These are phyloP conservation scores for Metalampra italica DNA, from an alignment of 2,888 invertebrate genomes.

Conservation along the genomic window DNA sequence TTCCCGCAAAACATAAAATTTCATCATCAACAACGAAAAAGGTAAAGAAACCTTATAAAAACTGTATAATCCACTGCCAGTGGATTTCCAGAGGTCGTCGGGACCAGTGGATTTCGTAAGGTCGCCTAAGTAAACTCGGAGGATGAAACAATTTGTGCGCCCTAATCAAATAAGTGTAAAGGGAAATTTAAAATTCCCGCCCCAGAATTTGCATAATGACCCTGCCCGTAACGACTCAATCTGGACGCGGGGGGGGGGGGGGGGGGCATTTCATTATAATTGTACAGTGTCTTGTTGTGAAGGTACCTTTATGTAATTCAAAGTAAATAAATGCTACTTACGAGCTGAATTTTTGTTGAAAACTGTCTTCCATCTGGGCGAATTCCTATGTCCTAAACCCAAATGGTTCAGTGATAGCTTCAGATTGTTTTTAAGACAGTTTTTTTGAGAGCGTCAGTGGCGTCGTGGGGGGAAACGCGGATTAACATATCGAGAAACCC, in stretches of 20 bases:
- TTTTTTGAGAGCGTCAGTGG: too few relatives aligned
- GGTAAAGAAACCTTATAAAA: constrained; percentile 24
- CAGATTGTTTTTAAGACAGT: too few relatives aligned
- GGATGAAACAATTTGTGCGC: constrained; percentile 61
- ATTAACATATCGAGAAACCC: too few relatives aligned
- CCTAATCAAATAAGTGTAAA: constrained; percentile 65
- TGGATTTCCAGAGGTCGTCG: constrained; percentile 8
- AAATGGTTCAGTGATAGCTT: too few relatives aligned
- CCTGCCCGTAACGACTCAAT: constrained; percentile 51
- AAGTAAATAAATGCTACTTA: too few relatives aligned
- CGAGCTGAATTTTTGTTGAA: too few relatives aligned
- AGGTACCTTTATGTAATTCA: constrained; percentile 17
- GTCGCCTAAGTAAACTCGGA: constrained; percentile 40
- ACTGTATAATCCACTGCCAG: constrained; percentile 23
- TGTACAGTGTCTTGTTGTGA: constrained; percentile 26
- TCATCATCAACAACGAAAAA: not conserved
- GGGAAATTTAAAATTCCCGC: constrained; percentile 54
- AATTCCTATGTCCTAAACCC: too few relatives aligned
- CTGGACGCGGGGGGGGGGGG: constrained; percentile 25
- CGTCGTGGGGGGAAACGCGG: too few relatives aligned
- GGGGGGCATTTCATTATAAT: constrained; percentile 27
- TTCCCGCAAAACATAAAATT: too few relatives aligned
- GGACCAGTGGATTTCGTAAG: constrained; percentile 24
- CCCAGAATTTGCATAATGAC: constrained; percentile 58
- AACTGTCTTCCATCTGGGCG: too few relatives aligned